phyloP scores from a whole-genome alignment of 30 jellyfish, hydroid and myxozoan species.

The Turritopsis dohrnii region DNA sequence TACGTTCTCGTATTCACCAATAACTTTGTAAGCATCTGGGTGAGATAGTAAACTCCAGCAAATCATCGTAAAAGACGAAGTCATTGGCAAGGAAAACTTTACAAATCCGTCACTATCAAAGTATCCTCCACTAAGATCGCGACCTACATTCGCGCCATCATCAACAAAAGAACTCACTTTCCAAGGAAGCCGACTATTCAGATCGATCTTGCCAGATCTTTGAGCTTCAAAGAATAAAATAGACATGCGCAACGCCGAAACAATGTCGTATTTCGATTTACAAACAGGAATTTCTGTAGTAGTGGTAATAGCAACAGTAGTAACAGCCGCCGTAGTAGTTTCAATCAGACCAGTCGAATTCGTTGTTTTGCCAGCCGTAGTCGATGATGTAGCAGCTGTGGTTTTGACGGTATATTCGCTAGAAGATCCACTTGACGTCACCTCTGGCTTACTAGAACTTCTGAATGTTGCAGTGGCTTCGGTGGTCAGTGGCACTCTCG shows the following conservation, averaged over 20 bases:
- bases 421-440: too few species aligned
- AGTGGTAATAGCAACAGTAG: neutral
- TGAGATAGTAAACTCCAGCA: constrained; percentile 62
- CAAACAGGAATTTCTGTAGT: constrained; percentile 31
- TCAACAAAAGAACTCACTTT: constrained; percentile 37
- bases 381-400: neutral
- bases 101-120: constrained; percentile 79
- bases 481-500: too few species aligned
- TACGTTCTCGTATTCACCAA: constrained; percentile 46
- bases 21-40: constrained; percentile 41
- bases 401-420: neutral
- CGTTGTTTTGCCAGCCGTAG: too few species aligned
- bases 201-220: constrained; percentile 59
- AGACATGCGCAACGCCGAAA: constrained; percentile 38
- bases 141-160: constrained; percentile 44
- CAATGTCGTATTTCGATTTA: constrained; percentile 32
- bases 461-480: too few species aligned
- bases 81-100: constrained; percentile 68
- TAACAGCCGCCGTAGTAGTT: neutral
- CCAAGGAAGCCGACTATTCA: constrained; percentile 48
- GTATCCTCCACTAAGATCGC: constrained; percentile 64
- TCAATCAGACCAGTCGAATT: neutral
- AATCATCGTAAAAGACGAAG: constrained; percentile 41
- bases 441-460: too few species aligned
- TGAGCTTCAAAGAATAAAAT: constrained; percentile 67